A percentile compares a stretch with the other conserved stretches of the same genome.
These are phyloP conservation scores for Metridium senile DNA, from an alignment of 92 coral and sea anemone genomes.

Conservation along the genomic window DNA sequence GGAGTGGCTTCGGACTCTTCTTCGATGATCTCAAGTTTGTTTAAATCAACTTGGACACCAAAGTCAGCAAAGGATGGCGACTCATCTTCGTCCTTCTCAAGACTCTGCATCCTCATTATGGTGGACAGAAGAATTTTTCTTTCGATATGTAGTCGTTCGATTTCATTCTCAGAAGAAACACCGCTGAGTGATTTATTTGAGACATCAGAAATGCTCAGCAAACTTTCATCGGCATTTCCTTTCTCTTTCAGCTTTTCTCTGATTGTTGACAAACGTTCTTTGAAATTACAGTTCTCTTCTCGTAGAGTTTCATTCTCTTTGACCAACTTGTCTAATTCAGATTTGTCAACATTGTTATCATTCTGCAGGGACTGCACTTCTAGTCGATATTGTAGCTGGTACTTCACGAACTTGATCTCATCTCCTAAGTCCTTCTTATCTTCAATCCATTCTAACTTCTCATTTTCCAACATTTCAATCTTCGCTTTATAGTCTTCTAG, in stretches of 20 bases:
- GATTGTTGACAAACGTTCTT: constrained; percentile 54
- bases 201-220: constrained; percentile 44
- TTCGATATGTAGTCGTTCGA: constrained; percentile 62
- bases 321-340: constrained; percentile 52
- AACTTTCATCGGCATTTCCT: constrained; percentile 54
- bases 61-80: constrained; percentile 40
- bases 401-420: constrained; percentile 72
- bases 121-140: constrained; percentile 82
- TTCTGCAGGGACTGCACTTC: constrained; percentile 67
- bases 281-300: constrained; percentile 51
- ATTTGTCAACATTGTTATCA: constrained; percentile 7
- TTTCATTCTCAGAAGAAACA: constrained; percentile 53
- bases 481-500: constrained; percentile 46
- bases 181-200: constrained; percentile 29
- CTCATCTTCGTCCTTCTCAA: constrained; percentile 38
- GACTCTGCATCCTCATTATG: constrained; percentile 64
- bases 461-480: constrained; percentile 52
- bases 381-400: constrained; percentile 75
- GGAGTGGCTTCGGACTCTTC: constrained; percentile 42
- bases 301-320: constrained; percentile 60
- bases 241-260: constrained; percentile 59
- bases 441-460: constrained; percentile 57
- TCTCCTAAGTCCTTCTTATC: constrained; percentile 71
- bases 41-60: constrained; percentile 73
- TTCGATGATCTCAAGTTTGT: constrained; percentile 31